Evolutionary conservation across 1,140 invertebrate species (phyloP).

Genomic region (Trachymyrmex cornetzi): DNA sequence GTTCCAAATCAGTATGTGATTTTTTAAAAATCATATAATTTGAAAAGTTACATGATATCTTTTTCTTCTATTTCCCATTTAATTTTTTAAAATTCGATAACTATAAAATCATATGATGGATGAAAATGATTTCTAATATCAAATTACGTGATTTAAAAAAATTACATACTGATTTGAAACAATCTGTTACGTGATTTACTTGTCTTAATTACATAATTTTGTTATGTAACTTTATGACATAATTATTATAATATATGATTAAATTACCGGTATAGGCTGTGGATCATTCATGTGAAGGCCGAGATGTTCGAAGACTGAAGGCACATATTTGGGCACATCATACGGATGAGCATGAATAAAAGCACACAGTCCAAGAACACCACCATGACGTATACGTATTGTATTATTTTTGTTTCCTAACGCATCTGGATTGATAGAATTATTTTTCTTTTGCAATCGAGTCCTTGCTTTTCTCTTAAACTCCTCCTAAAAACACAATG

Average conservation of each 20-base stretch:
- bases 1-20: no score
- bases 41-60: no score
- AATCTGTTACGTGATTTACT: no score
- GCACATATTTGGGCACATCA: conserved; percentile 94
- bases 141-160: no score
- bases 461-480: conserved; percentile 87
- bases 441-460: conserved; percentile 80
- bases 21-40: no score
- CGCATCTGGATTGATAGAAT: conserved; percentile 30
- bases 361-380: conserved; percentile 95
- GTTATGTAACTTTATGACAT: not conserved
- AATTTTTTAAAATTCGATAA: no score
- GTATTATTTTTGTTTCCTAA: conserved; percentile 82
- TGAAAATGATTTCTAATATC: no score
- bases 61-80: no score
- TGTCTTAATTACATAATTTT: no score
- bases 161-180: no score
- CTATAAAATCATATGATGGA: no score
- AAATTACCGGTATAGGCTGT: conserved; percentile 94
- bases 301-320: conserved; percentile 93
- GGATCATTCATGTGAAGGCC: conserved; percentile 94
- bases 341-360: conserved; percentile 96
- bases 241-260: not conserved
- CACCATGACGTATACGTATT: conserved; percentile 90
- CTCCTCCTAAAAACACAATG: conserved; percentile 83